phyloP scores from a whole-genome alignment of 2,888 invertebrate species.

The Coecobrya sp. region DNA sequence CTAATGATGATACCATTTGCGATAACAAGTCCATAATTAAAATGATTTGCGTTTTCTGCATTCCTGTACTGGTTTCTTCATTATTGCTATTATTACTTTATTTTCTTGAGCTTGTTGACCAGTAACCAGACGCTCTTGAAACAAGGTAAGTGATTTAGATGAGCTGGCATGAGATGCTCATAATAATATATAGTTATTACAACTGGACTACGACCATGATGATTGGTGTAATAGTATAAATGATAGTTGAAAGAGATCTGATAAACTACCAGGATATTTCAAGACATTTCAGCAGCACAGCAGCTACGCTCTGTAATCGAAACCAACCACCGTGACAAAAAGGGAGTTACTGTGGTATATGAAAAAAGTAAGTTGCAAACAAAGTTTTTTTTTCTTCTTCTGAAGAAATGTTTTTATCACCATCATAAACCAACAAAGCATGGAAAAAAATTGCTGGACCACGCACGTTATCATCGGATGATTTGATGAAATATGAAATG shows the following conservation, averaged over 20 bases:
- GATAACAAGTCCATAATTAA: conserved; percentile 33
- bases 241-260: background rate
- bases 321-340: conserved; percentile 46
- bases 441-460: conserved; percentile 48
- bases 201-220: background rate
- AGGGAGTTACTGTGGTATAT: conserved; percentile 37
- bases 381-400: conserved; percentile 40
- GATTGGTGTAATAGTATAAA: conserved; percentile 20
- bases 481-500: conserved; percentile 50
- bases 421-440: conserved; percentile 57
- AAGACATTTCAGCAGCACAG: conserved; percentile 35
- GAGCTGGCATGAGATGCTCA: conserved; percentile 26
- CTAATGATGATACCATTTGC: background rate
- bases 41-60: background rate
- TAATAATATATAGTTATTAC: background rate
- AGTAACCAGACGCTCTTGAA: background rate
- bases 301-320: background rate
- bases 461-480: conserved; percentile 37
- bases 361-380: conserved; percentile 36
- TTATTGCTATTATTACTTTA: background rate
- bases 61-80: background rate
- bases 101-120: background rate
- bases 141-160: conserved; percentile 34
- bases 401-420: conserved; percentile 29
- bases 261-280: conserved; percentile 31